Conservation (phyloP, 2,888 invertebrate genomes). For the Monoplex corrugatus region DNA sequence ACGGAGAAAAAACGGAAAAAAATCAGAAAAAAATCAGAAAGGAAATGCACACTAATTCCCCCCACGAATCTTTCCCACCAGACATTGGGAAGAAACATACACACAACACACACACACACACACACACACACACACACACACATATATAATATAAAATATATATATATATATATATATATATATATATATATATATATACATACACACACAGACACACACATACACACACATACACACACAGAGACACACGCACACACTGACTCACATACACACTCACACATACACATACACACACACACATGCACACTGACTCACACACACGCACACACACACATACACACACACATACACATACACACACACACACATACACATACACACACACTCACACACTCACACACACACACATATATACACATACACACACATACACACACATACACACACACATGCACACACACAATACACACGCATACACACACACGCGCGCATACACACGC, state of each 20-base stretch:
- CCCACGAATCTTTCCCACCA: background rate
- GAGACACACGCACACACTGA: background rate
- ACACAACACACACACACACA: background rate
- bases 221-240: background rate
- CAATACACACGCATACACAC: background rate
- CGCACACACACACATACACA: slow-evolving; percentile 28
- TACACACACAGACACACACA: background rate
- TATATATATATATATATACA: background rate
- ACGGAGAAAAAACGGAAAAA: background rate
- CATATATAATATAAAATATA: background rate
- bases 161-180: background rate
- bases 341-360: background rate
- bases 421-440: background rate
- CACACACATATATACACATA: background rate
- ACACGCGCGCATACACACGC: no score
- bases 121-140: background rate
- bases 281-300: background rate
- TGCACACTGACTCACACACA: background rate
- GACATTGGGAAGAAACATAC: background rate
- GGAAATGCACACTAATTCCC: no score
- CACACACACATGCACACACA: background rate
- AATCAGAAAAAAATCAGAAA: no score
- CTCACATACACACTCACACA: background rate
- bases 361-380: background rate
- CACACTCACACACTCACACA: background rate